These are phyloP conservation scores for Drosophila helvetica DNA, from an alignment of 2,888 invertebrate genomes.

Conservation along the genomic window DNA sequence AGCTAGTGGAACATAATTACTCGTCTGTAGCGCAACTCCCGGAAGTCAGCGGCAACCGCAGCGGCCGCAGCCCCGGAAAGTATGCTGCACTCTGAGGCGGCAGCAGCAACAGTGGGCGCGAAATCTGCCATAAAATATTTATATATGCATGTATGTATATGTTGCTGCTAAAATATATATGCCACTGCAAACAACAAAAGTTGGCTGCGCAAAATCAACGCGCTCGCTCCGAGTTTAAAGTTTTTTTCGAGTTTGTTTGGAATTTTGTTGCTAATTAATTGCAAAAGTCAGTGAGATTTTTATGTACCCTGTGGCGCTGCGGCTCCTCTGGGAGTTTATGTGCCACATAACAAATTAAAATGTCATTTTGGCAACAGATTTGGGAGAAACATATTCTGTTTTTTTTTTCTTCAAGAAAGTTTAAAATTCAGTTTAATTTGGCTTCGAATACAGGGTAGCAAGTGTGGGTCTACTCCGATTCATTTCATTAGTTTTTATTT, in stretches of 20 bases:
- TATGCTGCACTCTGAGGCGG: slow-evolving; percentile 53
- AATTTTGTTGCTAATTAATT: slow-evolving; percentile 77
- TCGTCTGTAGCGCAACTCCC: slow-evolving; percentile 75
- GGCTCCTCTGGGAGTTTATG: neutral
- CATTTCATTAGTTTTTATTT: slow-evolving; percentile 5
- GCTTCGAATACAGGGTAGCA: slow-evolving; percentile 16
- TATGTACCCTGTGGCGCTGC: slow-evolving; percentile 17
- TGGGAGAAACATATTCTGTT: neutral
- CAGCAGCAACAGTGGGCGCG: slow-evolving; percentile 55
- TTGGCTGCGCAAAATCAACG: slow-evolving; percentile 65
- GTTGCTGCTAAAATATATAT: slow-evolving; percentile 10
- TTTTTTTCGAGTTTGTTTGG: slow-evolving; percentile 70
- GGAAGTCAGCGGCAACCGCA: slow-evolving; percentile 72
- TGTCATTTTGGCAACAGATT: neutral
- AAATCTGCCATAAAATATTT: slow-evolving; percentile 77
- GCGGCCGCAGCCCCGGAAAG: slow-evolving; percentile 64
- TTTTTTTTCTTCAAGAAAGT: neutral
- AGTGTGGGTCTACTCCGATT: neutral
- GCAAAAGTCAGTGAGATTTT: slow-evolving; percentile 54
- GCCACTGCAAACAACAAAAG: slow-evolving; percentile 55
- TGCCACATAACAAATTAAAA: neutral
- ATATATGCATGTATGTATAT: slow-evolving; percentile 45
- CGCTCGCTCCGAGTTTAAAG: slow-evolving; percentile 50
- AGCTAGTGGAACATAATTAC: slow-evolving; percentile 80
- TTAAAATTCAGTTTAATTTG: neutral